Percentiles rank a stretch among this genome's conserved stretches.
Conservation (phyloP, 1,140 invertebrate genomes). For the Scaptomyza graminum region DNA sequence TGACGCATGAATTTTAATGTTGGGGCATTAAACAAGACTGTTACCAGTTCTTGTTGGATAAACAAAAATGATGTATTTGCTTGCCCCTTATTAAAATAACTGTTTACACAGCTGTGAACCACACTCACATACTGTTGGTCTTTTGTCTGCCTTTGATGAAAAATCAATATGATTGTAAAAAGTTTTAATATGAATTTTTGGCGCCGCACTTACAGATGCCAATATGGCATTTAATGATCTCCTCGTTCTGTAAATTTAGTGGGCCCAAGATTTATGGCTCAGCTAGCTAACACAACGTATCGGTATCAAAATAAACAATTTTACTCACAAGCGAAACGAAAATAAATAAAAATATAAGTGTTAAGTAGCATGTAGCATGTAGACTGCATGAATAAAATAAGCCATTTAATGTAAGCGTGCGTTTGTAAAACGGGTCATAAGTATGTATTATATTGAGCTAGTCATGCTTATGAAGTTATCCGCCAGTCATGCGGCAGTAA, state of each 20-base stretch:
- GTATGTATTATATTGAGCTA: conserved; percentile 26
- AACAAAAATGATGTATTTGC: not conserved
- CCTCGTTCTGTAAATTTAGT: conserved; percentile 10
- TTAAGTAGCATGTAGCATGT: conserved; percentile 54
- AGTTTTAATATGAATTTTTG: conserved; percentile 1
- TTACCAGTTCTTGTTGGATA: not conserved
- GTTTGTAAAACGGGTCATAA: conserved; percentile 4
- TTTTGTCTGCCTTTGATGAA: conserved; percentile 21
- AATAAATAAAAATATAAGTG: conserved; percentile 48
- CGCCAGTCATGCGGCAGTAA: conserved; percentile 31
- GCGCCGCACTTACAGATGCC: conserved; percentile 12
- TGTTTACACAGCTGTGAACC: conserved; percentile 33
- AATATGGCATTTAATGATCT: conserved; percentile 8
- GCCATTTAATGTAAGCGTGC: conserved; percentile 44
- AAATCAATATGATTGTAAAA: conserved; percentile 35
- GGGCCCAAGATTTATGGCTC: conserved; percentile 56
- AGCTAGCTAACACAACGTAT: conserved; percentile 69
- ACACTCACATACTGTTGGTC: not conserved
- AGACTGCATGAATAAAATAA: conserved; percentile 35
- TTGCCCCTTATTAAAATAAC: not conserved
- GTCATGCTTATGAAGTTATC: conserved; percentile 19
- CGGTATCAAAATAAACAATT: conserved; percentile 73
- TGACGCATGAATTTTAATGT: conserved; percentile 69
- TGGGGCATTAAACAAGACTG: conserved; percentile 33
- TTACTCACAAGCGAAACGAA: conserved; percentile 53